Conservation (phyloP, 2,888 invertebrate species). For the Andrena bicolor region DNA sequence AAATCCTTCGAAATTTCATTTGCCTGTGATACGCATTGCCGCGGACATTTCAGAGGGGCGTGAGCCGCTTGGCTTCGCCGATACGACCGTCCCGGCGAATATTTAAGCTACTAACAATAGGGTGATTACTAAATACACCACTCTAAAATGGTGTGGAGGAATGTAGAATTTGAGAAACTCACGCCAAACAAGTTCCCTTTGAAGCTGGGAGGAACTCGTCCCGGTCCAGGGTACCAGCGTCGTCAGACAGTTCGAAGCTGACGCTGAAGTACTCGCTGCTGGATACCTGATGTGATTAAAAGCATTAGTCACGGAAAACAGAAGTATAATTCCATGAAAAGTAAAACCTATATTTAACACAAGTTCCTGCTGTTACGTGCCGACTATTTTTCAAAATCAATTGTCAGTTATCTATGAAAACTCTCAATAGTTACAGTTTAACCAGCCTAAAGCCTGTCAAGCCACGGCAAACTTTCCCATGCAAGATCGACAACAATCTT, state of each 20-base stretch:
- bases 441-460: no score
- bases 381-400: no score
- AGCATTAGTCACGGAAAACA: not conserved
- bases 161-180: conserved; percentile 82
- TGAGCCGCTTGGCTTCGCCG: not conserved
- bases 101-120: not conserved
- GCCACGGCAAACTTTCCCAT: no score
- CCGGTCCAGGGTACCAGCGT: conserved; percentile 86
- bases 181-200: conserved; percentile 89
- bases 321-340: not conserved
- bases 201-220: conserved; percentile 89
- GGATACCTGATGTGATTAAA: conserved; percentile 86
- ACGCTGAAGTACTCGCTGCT: conserved; percentile 91
- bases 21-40: conserved; percentile 1
- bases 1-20: conserved; percentile 53
- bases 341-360: no score
- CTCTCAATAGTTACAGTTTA: no score
- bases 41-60: not conserved
- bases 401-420: no score
- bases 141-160: not conserved
- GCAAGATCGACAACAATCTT: no score
- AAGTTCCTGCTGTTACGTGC: no score
- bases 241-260: conserved; percentile 88
- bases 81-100: not conserved
- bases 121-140: not conserved